Evolutionary conservation across 2,888 invertebrate genomes (phyloP).

Genomic region (Empis stercorea): DNA sequence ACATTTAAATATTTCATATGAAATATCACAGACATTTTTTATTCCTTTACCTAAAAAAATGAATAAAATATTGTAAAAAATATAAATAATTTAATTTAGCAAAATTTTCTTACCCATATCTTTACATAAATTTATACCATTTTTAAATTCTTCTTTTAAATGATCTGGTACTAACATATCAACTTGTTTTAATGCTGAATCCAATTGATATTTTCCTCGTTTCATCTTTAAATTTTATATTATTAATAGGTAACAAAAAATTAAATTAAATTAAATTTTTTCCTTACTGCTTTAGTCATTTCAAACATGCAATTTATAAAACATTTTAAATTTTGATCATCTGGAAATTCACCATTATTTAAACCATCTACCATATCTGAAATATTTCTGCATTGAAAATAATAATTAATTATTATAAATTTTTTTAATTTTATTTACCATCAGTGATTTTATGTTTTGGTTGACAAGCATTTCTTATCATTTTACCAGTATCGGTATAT

Average conservation of each 20-base stretch:
- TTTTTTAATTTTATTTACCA: too few relatives aligned
- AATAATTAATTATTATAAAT: too few relatives aligned
- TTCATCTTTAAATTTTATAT: conserved; percentile 22
- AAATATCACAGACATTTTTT: conserved; percentile 32
- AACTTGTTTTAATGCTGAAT: conserved; percentile 29
- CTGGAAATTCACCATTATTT: conserved; percentile 14
- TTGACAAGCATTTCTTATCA: too few relatives aligned
- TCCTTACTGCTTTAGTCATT: conserved; percentile 40
- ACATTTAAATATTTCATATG: conserved; percentile 24
- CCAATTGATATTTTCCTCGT: conserved; percentile 31
- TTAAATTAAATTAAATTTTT: not conserved
- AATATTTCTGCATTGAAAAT: too few relatives aligned
- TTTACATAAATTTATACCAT: conserved; percentile 25
- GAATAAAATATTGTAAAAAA: not conserved
- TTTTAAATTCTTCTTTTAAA: conserved; percentile 23
- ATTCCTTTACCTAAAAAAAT: conserved; percentile 20
- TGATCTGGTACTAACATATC: conserved; percentile 30
- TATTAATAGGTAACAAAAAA: too few relatives aligned
- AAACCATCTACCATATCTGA: too few relatives aligned
- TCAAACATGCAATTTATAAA: conserved; percentile 40
- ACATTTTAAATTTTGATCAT: conserved; percentile 36
- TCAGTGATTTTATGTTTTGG: too few relatives aligned
- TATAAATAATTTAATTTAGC: not conserved
- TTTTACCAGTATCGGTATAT: too few relatives aligned
- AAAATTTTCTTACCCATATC: conserved; percentile 17